Conservation (phyloP, 1,140 invertebrate species). For the Gryllus bimaculatus region DNA sequence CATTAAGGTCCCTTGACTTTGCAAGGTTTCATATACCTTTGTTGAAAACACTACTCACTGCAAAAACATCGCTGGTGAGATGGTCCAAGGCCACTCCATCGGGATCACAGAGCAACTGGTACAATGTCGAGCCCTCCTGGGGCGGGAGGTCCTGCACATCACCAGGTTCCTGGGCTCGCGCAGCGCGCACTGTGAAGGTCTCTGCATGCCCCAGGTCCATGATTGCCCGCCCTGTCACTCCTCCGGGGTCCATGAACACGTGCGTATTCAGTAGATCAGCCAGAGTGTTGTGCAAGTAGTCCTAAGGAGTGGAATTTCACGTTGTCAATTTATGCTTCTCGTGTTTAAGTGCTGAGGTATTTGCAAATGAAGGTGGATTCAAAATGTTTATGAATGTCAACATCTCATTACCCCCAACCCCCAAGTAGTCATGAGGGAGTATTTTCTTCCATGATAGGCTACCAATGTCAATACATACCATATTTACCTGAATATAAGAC, state of each 20-base stretch:
- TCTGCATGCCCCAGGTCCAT: slow-evolving; percentile 53
- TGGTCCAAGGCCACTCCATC: slow-evolving; percentile 51
- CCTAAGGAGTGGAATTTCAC: slow-evolving; percentile 29
- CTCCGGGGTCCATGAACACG: slow-evolving; percentile 44
- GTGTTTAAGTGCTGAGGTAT: background rate
- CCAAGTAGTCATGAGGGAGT: too few relatives aligned
- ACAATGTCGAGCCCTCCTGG: slow-evolving; percentile 51
- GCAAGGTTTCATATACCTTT: too few relatives aligned
- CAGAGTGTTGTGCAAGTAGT: slow-evolving; percentile 42
- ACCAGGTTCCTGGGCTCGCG: slow-evolving; percentile 37
- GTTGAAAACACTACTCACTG: slow-evolving; percentile 35
- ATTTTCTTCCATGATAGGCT: too few relatives aligned
- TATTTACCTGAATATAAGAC: too few relatives aligned
- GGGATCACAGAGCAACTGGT: slow-evolving; percentile 50
- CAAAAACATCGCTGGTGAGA: slow-evolving; percentile 47
- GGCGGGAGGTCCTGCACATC: slow-evolving; percentile 47
- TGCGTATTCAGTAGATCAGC: slow-evolving; percentile 49
- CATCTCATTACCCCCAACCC: too few relatives aligned
- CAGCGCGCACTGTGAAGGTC: slow-evolving; percentile 44
- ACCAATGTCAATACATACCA: background rate
- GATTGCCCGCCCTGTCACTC: slow-evolving; percentile 45
- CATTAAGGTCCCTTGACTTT: too few relatives aligned
- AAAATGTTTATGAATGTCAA: too few relatives aligned
- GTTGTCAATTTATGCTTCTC: background rate
- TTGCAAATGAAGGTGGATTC: too few relatives aligned